Conservation (phyloP, 2,888 invertebrate species). For the Euzophera pinguis region DNA sequence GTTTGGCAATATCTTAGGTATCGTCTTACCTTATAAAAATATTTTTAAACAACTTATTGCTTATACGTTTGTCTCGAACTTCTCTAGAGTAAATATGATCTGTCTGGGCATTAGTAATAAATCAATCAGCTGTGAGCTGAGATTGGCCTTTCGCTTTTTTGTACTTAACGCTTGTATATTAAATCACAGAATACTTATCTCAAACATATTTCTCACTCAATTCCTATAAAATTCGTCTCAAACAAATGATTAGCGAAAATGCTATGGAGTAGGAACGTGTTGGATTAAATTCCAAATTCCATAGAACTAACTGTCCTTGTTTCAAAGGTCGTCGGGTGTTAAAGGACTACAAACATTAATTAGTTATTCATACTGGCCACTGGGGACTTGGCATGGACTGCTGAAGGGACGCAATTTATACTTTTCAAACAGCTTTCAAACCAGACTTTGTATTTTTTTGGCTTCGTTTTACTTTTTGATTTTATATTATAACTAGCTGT, state of each 20-base stretch:
- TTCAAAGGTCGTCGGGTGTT: conserved; percentile 1
- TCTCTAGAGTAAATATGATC: too few species aligned
- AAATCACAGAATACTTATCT: too few species aligned
- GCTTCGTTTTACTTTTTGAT: not conserved
- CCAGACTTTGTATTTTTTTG: not conserved
- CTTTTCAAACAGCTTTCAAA: not conserved
- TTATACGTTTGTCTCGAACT: too few species aligned
- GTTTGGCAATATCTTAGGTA: too few species aligned
- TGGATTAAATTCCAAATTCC: not conserved
- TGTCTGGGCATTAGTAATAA: too few species aligned
- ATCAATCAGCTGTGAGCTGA: too few species aligned
- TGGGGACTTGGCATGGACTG: not conserved
- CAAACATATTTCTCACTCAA: too few species aligned
- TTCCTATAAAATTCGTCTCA: too few species aligned
- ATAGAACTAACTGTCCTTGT: not conserved
- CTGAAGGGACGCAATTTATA: not conserved
- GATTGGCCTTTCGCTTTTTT: too few species aligned
- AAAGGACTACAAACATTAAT: conserved; percentile 5
- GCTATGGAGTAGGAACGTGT: not conserved
- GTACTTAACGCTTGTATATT: too few species aligned
- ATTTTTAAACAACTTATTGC: too few species aligned
- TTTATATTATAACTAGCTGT: not conserved
- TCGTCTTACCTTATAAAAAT: too few species aligned
- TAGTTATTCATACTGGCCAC: conserved; percentile 6
- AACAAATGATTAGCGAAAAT: not conserved